phyloP scores from a whole-genome alignment of 2,113 vertebrate species.

The Diadophis punctatus region DNA sequence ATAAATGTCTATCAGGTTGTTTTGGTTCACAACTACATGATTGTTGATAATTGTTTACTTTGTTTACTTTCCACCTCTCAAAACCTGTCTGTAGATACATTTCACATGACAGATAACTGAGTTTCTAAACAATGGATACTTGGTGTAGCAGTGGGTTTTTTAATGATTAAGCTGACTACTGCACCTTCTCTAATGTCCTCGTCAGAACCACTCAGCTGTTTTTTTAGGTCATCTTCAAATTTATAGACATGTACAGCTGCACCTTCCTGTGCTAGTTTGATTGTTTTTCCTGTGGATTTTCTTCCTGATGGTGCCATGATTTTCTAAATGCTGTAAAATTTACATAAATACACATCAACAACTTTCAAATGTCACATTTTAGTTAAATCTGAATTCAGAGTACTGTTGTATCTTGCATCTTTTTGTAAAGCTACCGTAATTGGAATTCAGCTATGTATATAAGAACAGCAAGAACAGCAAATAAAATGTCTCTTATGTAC shows the following conservation, averaged over 20 bases:
- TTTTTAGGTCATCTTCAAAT: constrained; percentile 56
- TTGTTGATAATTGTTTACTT: not conserved
- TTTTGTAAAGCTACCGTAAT: not conserved
- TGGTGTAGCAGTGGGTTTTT: not conserved
- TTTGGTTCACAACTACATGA: not conserved
- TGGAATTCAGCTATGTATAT: not conserved
- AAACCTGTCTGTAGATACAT: not conserved
- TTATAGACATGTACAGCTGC: constrained; percentile 48
- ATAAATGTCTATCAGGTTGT: not conserved
- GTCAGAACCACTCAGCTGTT: constrained; percentile 63
- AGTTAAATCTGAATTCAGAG: not conserved
- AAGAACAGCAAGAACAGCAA: no score
- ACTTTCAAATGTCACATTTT: not conserved
- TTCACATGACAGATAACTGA: not conserved
- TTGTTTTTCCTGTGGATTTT: constrained; percentile 61
- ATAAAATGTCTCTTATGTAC: not conserved
- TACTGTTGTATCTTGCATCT: not conserved
- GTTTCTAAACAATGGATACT: not conserved
- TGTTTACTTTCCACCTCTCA: not conserved
- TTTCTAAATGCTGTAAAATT: constrained; percentile 33
- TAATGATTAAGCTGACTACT: not conserved
- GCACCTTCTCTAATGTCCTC: constrained; percentile 67
- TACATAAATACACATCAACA: not conserved
- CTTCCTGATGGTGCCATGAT: constrained; percentile 65
- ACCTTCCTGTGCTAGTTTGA: constrained; percentile 55